Percentiles rank a stretch among this genome's conserved stretches.
These are phyloP conservation scores for Leptinotarsa undecemlineata DNA, from an alignment of 1,140 invertebrate genomes.

Conservation along the genomic window DNA sequence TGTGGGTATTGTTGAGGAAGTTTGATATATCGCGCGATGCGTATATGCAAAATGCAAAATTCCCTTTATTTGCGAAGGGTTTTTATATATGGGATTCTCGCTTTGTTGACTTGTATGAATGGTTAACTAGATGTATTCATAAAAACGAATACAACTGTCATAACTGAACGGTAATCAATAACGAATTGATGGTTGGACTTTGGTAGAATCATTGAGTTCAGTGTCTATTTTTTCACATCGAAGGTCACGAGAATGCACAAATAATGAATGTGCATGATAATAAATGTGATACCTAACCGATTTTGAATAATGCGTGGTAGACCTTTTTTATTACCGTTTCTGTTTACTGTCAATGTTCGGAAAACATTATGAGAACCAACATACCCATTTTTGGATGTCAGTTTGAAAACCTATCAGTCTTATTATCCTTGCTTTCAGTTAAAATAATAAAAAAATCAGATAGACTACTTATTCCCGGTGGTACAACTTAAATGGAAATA, in stretches of 20 bases:
- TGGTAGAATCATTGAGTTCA: slow-evolving; percentile 44
- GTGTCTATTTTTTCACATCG: slow-evolving; percentile 29
- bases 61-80: slow-evolving; percentile 41
- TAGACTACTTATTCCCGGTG: too few relatives aligned
- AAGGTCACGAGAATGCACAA: slow-evolving; percentile 34
- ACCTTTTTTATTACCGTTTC: too few relatives aligned
- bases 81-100: slow-evolving; percentile 51
- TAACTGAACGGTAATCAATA: slow-evolving; percentile 57
- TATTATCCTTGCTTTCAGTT: too few relatives aligned
- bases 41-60: slow-evolving; percentile 50
- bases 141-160: slow-evolving; percentile 54
- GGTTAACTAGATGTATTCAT: slow-evolving; percentile 57
- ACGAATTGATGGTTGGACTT: slow-evolving; percentile 51
- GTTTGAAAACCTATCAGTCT: too few relatives aligned
- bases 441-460: too few relatives aligned
- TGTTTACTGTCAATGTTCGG: too few relatives aligned
- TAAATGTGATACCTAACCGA: slow-evolving; percentile 25
- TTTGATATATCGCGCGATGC: slow-evolving; percentile 48
- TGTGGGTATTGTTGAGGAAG: slow-evolving; percentile 45
- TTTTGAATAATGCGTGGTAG: not conserved
- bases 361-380: too few relatives aligned
- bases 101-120: slow-evolving; percentile 54
- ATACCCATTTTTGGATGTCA: too few relatives aligned
- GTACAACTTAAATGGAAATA: too few relatives aligned
- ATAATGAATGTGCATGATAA: slow-evolving; percentile 47